These are phyloP conservation scores for Eurytoma adleriae DNA, from an alignment of 2,888 invertebrate genomes.

Conservation along the genomic window DNA sequence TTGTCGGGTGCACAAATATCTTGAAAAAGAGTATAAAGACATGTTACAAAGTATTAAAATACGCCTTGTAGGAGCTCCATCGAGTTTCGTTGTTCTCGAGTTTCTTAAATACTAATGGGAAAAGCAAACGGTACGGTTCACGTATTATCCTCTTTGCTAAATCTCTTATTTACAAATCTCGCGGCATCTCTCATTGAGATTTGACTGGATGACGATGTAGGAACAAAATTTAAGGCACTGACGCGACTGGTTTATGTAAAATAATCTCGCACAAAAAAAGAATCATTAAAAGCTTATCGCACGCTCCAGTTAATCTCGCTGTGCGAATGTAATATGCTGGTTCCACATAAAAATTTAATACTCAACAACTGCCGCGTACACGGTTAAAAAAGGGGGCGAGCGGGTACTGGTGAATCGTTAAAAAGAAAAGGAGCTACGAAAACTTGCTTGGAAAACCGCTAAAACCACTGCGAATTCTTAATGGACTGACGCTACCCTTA, in stretches of 20 bases:
- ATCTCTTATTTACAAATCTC: conserved; percentile 48
- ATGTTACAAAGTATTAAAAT: conserved; percentile 36
- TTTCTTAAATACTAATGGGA: conserved; percentile 50
- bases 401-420: too few species aligned
- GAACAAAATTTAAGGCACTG: conserved; percentile 50
- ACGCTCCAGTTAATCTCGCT: conserved; percentile 8
- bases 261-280: conserved; percentile 23
- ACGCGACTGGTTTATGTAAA: neutral
- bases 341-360: too few species aligned
- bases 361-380: neutral
- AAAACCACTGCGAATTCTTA: too few species aligned
- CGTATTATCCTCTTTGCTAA: conserved; percentile 13
- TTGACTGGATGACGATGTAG: conserved; percentile 8
- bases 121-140: conserved; percentile 12
- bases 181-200: conserved; percentile 4
- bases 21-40: neutral
- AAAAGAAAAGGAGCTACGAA: too few species aligned
- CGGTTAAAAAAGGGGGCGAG: neutral
- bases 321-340: neutral
- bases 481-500: too few species aligned
- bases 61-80: conserved; percentile 44
- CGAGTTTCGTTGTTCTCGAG: conserved; percentile 36
- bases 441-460: too few species aligned
- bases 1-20: neutral
- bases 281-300: conserved; percentile 17